Conservation (phyloP, 2,888 invertebrate species). For the Dicranocentrus wangi region DNA sequence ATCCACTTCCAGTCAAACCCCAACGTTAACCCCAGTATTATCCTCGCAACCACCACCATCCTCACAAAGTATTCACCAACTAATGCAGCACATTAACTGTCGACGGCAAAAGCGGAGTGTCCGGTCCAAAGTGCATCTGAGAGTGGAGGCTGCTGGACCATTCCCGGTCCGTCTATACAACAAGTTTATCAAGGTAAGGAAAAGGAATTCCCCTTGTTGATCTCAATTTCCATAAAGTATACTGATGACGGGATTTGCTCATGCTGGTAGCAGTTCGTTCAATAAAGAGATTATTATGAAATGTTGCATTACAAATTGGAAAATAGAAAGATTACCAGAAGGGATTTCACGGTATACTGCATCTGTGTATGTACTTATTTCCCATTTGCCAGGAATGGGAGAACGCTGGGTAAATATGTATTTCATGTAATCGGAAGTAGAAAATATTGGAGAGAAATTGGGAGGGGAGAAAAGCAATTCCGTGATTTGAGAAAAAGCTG, state of each 20-base stretch:
- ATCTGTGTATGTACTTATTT: no score
- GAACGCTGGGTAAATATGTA: neutral
- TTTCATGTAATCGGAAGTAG: slow-evolving; percentile 23
- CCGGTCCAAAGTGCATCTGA: neutral
- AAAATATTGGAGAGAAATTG: slow-evolving; percentile 17
- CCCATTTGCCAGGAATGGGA: neutral
- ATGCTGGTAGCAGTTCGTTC: no score
- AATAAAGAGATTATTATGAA: neutral
- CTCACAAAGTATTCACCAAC: neutral
- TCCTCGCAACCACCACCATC: neutral
- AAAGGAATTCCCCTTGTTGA: neutral
- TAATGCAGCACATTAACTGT: slow-evolving; percentile 13
- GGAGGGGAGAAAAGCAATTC: slow-evolving; percentile 21
- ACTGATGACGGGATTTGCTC: no score
- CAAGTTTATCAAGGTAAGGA: slow-evolving; percentile 37
- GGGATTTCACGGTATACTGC: neutral
- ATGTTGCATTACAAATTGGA: neutral
- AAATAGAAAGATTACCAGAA: neutral
- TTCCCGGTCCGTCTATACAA: slow-evolving; percentile 37
- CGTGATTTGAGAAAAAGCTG: slow-evolving; percentile 15
- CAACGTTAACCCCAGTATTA: neutral
- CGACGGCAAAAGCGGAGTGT: slow-evolving; percentile 19
- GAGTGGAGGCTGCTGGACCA: slow-evolving; percentile 17
- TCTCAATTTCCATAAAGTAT: neutral
- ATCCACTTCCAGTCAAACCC: neutral